A percentile compares a stretch with the other conserved stretches of the same genome.
Conservation (phyloP, 2,113 vertebrate species). For the Agelaius phoeniceus region DNA sequence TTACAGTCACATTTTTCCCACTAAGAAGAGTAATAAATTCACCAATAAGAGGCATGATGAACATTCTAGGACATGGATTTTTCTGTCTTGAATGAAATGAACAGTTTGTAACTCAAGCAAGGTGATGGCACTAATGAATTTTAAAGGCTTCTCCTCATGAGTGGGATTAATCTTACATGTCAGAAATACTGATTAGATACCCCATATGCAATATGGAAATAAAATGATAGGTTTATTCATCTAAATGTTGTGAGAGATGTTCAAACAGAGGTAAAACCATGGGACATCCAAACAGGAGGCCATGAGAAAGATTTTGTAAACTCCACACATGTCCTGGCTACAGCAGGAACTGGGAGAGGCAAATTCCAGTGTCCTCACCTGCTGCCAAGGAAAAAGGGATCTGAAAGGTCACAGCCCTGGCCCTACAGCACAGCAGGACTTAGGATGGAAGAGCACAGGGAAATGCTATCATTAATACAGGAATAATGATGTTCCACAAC, state of each 20-base stretch:
- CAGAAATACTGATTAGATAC: constrained; percentile 25
- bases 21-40: not conserved
- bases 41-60: not conserved
- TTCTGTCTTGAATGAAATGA: not conserved
- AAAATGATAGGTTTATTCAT: not conserved
- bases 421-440: not conserved
- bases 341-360: not conserved
- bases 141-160: not conserved
- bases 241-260: not conserved
- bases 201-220: not conserved
- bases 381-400: not conserved
- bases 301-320: not conserved
- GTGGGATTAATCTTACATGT: not conserved
- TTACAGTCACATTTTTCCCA: not conserved
- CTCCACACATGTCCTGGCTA: rapidly evolving
- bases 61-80: not conserved
- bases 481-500: not conserved
- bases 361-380: not conserved
- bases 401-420: not conserved
- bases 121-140: constrained; percentile 29
- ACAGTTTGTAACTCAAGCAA: constrained; percentile 5
- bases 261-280: not conserved
- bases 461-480: not conserved
- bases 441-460: not conserved
- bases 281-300: not conserved